Base-by-base conservation (phyloP, 2,888 invertebrate species). In the Dasysyrphus albostriatus region DNA sequence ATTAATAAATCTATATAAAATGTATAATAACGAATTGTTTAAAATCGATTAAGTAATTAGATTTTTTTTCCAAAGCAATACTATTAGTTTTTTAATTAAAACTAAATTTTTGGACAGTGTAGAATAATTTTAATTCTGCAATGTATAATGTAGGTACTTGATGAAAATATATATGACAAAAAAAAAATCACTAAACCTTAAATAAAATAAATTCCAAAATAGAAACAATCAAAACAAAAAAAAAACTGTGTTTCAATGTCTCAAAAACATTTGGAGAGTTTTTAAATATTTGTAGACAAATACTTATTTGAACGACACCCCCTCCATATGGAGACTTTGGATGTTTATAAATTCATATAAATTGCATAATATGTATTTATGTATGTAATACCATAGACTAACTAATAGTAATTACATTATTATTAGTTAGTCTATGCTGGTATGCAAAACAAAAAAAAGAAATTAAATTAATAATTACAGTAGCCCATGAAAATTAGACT, bases 141-240 rank as follows among this genome's bases (percentile, higher is more conserved):
- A 70, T 70, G 87, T 87, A 61, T 74, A 74, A 78, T 87, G 82
- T 69, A 69, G 69, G 51, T 87, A 80, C 73, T 82, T 74, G 65
- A 78, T 63, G 51, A 75, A 75, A 61, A 82, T 61, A 77, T 73
- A 67, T 58, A 79, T 42, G 32, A 80, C 44, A 72, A 78, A 59
- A 10, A 59, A 10, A 69, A 78, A 73, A 75, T 37, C 69, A 81
- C 67, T 67, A 67, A 67, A 49, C 19, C 37, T 49, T 67, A 58
- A 80, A 58, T 76, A 82, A 75, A 87, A 78, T 87, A 75, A 87
- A 65, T 83, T 83, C 74, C 70, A 54, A 42, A 83, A 83, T 87
- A 87, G 75, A 87, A 87, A 87, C 81, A 82, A 78, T 79, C 81
- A 76, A 80, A 67, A 49, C 10, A 37, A 29, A 9, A 34, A 75